Evolutionary conservation across 2,113 vertebrate genomes (phyloP), one percentile per base, ranked within the genome.

Genomic region (Caretta caretta): DNA sequence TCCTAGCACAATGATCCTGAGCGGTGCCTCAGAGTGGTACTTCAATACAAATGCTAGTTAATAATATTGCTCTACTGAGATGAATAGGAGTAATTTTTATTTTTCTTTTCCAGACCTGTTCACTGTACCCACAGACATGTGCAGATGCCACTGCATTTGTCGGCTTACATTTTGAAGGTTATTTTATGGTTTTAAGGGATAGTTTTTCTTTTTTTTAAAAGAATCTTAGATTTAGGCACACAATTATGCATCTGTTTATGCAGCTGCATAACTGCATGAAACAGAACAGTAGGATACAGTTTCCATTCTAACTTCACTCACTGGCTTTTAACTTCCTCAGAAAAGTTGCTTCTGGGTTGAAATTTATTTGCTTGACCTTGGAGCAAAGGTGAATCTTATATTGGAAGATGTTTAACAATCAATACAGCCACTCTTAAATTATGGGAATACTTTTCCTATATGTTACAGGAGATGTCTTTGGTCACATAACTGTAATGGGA

Each of bases 1-100:
- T 92, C 49, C 65, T 48, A 29, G 19, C 85, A 54, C 65, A 6
- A 42, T 87, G 91, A 65, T 96, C 79, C 84, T 87, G 85, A n/a
- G 17, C 17, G 16, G 14, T 42, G 38, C 24, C 38, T 76, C 72
- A 12, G 72, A 25, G 38, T 76, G 42, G 38, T 46, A 27, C 72
- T 76, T 76, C 31, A n/a, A 9, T 69, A 69, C 17, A 69, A 69
- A 69, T 69, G 62, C 62, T n/a, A 69, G 59, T 87, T 93, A 62
- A 49, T 90, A 3, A 1, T 49, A 53, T n/a, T 93, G 1, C 82
- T 86, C 46, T 10, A 57, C 10, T 89, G 90, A 83, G 94, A 92
- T 94, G 87, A 93, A 51, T 86, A 31, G 69, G 91, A 81, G 35
- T 22, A 75, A 65, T 35, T 65, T 65, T 69, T 69, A 35, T 50